Percentiles rank a stretch among this genome's conserved stretches.
Evolutionary conservation across 2,113 vertebrate genomes (phyloP).

Genomic region (zebrafish (Danio rerio)): DNA sequence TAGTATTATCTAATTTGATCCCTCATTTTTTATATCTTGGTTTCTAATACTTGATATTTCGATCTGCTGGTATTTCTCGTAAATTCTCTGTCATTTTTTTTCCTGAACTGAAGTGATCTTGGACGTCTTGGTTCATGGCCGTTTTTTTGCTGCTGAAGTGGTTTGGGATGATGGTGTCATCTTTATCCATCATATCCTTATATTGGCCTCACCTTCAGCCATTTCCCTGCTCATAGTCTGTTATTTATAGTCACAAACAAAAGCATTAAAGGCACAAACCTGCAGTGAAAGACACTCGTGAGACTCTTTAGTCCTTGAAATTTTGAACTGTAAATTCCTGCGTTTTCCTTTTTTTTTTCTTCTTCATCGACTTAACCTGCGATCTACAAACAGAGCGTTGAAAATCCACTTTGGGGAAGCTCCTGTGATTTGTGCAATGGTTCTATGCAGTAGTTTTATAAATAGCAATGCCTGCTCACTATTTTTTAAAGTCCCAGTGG

Average conservation of each 20-base stretch:
- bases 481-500: conserved; percentile 28
- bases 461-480: conserved; percentile 43
- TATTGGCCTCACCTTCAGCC: background rate
- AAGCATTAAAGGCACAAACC: background rate
- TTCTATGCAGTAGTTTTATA: conserved; percentile 41
- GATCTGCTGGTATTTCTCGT: background rate
- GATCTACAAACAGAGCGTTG: background rate
- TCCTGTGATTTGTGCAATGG: conserved; percentile 22
- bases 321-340: background rate
- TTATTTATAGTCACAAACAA: background rate
- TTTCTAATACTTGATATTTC: background rate
- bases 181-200: background rate
- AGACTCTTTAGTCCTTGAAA: background rate
- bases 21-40: background rate
- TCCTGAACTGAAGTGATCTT: background rate
- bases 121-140: background rate
- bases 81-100: background rate
- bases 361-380: background rate
- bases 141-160: background rate
- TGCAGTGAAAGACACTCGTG: background rate
- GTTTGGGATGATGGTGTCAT: background rate
- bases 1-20: too few relatives aligned
- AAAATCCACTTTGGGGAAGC: conserved; percentile 18
- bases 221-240: background rate
- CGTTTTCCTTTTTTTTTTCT: background rate